Evolutionary conservation across 2,797 vertebrate species (phyloP).

Genomic region (Sciurus carolinensis): DNA sequence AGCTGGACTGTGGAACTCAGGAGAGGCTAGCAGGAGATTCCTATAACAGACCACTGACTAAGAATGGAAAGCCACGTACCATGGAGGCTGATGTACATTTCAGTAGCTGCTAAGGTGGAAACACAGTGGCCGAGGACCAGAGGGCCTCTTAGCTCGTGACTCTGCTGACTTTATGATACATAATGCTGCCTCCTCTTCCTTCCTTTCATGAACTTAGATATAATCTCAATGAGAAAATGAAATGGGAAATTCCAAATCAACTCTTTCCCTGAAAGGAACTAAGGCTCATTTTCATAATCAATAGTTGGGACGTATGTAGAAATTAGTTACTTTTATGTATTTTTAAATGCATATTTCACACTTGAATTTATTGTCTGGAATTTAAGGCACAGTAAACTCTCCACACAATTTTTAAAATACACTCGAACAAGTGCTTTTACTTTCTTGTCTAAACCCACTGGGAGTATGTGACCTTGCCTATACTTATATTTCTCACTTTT

Average conservation of each 20-base stretch:
- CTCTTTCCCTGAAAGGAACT: background rate
- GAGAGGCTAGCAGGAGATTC: background rate
- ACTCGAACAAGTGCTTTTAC: background rate
- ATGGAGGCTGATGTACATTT: background rate
- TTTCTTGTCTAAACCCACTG: background rate
- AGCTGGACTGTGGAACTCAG: background rate
- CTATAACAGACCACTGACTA: background rate
- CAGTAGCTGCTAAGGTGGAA: background rate
- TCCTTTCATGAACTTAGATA: background rate
- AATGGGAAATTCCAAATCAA: background rate
- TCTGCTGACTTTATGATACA: background rate
- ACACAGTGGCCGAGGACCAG: background rate
- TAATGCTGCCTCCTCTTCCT: too few relatives aligned
- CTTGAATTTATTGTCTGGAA: background rate
- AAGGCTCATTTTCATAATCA: background rate
- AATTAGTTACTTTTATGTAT: background rate
- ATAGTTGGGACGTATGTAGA: background rate
- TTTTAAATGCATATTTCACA: background rate
- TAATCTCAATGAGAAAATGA: background rate
- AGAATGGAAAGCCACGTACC: background rate
- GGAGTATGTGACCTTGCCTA: background rate
- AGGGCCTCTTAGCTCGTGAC: background rate
- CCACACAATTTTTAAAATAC: background rate
- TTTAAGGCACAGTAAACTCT: slow-evolving; percentile 5
- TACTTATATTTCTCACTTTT: background rate